Conservation (phyloP, 2,797 vertebrate genomes). For the Sebastes itinus region DNA sequence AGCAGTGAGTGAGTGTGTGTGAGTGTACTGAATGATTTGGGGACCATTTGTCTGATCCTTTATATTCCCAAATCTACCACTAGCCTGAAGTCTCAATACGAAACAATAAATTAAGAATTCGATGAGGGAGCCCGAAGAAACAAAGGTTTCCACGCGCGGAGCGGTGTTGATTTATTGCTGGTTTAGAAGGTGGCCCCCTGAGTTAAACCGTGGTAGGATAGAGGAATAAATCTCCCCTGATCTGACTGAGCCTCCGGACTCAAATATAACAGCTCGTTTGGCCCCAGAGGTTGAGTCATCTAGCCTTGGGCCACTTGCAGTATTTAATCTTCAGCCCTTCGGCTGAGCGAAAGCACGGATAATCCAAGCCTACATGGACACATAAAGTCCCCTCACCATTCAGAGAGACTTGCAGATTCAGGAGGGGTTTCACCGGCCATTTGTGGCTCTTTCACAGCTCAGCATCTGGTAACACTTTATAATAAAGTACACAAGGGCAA, state of each 20-base stretch:
- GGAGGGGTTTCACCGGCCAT: neutral
- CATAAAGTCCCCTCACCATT: constrained; percentile 8
- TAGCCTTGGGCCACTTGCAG: constrained; percentile 50
- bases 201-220: constrained; percentile 72
- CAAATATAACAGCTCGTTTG: constrained; percentile 66
- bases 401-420: constrained; percentile 10
- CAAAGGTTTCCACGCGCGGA: constrained; percentile 50
- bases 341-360: constrained; percentile 48
- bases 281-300: constrained; percentile 65
- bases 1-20: neutral
- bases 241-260: constrained; percentile 63
- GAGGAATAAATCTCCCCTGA: constrained; percentile 77
- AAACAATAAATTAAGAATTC: constrained; percentile 69
- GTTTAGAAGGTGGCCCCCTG: constrained; percentile 73
- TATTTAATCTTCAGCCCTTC: constrained; percentile 72
- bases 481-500: neutral
- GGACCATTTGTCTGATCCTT: constrained; percentile 25
- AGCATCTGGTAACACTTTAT: neutral
- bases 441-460: neutral
- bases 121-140: constrained; percentile 54
- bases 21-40: neutral
- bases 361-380: constrained; percentile 34
- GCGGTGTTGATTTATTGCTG: constrained; percentile 75
- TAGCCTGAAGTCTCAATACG: constrained; percentile 26
- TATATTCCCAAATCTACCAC: constrained; percentile 27